Evolutionary conservation across 1,140 invertebrate genomes (phyloP).

Genomic region (Paraescarpia echinospica): DNA sequence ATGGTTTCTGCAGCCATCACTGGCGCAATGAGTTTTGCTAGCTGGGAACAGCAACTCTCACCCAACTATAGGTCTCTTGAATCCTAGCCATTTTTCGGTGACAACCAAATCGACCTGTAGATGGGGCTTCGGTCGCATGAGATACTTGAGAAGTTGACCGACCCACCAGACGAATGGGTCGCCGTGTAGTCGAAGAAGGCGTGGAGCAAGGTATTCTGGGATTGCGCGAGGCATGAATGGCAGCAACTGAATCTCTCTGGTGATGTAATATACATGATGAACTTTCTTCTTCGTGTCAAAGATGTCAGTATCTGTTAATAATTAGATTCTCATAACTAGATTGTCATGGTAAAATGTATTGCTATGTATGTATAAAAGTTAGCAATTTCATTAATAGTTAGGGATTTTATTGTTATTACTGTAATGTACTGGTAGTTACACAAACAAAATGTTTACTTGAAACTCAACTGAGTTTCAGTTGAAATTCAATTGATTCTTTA

Average conservation of each 20-base stretch:
- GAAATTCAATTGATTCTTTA: too few species aligned
- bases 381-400: too few species aligned
- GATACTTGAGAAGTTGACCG: slow-evolving; percentile 89
- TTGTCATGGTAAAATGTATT: too few species aligned
- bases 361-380: too few species aligned
- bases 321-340: too few species aligned
- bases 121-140: slow-evolving; percentile 77
- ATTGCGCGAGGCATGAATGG: slow-evolving; percentile 89
- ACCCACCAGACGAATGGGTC: slow-evolving; percentile 98
- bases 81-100: slow-evolving; percentile 76
- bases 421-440: too few species aligned
- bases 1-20: too few species aligned
- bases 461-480: too few species aligned
- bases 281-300: background rate
- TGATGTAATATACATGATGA: background rate
- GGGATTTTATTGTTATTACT: too few species aligned
- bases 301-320: background rate
- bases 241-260: slow-evolving; percentile 74
- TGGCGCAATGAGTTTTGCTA: too few species aligned
- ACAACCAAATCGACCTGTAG: slow-evolving; percentile 71
- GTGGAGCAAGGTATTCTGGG: slow-evolving; percentile 82
- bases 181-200: slow-evolving; percentile 83
- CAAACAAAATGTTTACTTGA: too few species aligned
- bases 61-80: slow-evolving; percentile 88
- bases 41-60: too few species aligned